Evolutionary conservation across 2,113 vertebrate genomes (phyloP).

Genomic region (Otolemur garnettii): DNA sequence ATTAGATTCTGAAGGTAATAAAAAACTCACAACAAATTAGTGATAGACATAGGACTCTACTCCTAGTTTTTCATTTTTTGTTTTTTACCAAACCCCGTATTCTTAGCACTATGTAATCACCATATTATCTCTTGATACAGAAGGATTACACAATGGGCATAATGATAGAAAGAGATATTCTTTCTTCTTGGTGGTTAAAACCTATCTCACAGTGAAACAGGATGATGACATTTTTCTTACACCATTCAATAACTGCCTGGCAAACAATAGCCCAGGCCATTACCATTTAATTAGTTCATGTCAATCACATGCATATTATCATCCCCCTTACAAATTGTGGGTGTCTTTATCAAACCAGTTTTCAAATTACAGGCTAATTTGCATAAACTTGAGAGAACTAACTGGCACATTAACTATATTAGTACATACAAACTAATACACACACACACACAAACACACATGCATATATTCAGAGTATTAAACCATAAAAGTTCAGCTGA

Average conservation of each 20-base stretch:
- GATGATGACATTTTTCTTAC: constrained; percentile 31
- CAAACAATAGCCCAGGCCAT: constrained; percentile 48
- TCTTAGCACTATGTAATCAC: constrained; percentile 2
- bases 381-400: constrained; percentile 37
- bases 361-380: constrained; percentile 52
- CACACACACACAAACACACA: too few relatives aligned
- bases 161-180: not conserved
- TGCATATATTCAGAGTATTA: not conserved
- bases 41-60: not conserved
- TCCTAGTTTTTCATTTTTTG: not conserved
- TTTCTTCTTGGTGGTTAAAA: constrained; percentile 49
- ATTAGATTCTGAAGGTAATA: not conserved
- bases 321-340: constrained; percentile 23
- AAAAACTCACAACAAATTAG: constrained; percentile 7
- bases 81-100: constrained; percentile 1
- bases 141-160: not conserved
- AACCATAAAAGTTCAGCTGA: not conserved
- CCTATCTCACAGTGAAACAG: not conserved
- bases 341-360: constrained; percentile 56
- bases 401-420: not conserved
- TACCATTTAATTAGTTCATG: constrained; percentile 64
- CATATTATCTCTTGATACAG: not conserved
- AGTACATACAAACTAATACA: not conserved
- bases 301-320: constrained; percentile 47
- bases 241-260: constrained; percentile 48